Percentiles rank a stretch among this genome's conserved stretches.
phyloP scores from a whole-genome alignment of 1,140 invertebrate species.

The Pollicipes pollicipes region DNA sequence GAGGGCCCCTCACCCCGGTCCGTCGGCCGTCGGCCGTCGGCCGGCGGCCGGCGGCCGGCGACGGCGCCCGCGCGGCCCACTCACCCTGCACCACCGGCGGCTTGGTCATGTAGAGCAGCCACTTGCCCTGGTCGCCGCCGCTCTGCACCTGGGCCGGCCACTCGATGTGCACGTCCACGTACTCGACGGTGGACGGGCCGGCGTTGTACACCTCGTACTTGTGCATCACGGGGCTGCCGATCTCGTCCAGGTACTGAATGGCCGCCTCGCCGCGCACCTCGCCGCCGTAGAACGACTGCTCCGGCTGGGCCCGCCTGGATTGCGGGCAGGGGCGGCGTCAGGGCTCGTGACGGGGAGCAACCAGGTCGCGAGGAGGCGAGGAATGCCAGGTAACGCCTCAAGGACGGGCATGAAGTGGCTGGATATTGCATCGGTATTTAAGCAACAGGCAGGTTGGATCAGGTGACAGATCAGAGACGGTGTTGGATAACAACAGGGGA shows the following conservation, averaged over 20 bases:
- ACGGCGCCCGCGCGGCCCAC: too few species aligned
- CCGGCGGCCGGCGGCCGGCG: too few species aligned
- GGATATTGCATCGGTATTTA: too few species aligned
- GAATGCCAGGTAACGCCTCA: too few species aligned
- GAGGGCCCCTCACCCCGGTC: too few species aligned
- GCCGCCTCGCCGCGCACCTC: constrained; percentile 58
- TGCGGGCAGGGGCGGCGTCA: constrained; percentile 10
- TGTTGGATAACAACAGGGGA: too few species aligned
- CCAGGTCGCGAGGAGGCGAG: too few species aligned
- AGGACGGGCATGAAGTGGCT: too few species aligned
- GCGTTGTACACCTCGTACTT: constrained; percentile 64
- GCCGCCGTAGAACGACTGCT: constrained; percentile 72
- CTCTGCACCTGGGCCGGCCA: constrained; percentile 81
- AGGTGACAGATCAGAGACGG: too few species aligned
- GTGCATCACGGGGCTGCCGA: constrained; percentile 66
- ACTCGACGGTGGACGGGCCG: constrained; percentile 64
- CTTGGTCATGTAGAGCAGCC: constrained; percentile 74
- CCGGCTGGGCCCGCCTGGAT: constrained; percentile 30
- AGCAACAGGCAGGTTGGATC: too few species aligned
- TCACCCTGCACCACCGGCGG: constrained; percentile 35
- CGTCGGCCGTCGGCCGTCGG: too few species aligned
- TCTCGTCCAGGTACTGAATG: constrained; percentile 61
- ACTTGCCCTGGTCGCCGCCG: constrained; percentile 57
- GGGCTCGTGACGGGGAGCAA: too few species aligned
- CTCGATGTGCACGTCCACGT: constrained; percentile 55